phyloP scores from a whole-genome alignment of 2,888 invertebrate genomes.

The Lordiphosa fenestrarum region DNA sequence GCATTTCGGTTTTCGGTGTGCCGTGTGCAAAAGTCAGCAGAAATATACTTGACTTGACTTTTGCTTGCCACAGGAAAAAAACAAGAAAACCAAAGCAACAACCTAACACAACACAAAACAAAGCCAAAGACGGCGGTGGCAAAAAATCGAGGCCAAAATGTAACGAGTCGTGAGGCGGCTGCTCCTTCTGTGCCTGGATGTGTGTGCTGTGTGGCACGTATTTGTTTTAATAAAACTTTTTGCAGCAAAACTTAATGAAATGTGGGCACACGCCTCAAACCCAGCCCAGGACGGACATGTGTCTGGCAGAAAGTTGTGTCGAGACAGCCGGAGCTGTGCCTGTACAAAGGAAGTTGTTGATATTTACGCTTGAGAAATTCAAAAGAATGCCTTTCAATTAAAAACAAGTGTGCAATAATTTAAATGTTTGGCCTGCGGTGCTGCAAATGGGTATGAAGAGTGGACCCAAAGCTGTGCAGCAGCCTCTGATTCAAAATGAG shows the following conservation, averaged over 20 bases:
- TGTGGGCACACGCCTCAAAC: conserved; percentile 52
- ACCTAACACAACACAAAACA: conserved; percentile 3
- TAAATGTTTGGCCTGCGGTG: conserved; percentile 33
- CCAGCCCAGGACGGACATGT: conserved; percentile 34
- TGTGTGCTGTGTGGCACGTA: conserved; percentile 59
- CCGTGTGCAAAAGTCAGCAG: conserved; percentile 65
- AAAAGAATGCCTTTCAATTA: conserved; percentile 70
- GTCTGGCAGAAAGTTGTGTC: conserved; percentile 52
- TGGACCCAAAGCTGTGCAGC: too few relatives aligned
- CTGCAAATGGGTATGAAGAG: background rate
- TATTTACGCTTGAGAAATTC: conserved; percentile 63
- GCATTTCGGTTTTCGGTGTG: conserved; percentile 52
- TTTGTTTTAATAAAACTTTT: conserved; percentile 75
- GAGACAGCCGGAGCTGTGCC: conserved; percentile 27
- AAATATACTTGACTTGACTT: conserved; percentile 74
- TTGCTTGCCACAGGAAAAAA: conserved; percentile 59
- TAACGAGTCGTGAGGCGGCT: conserved; percentile 54
- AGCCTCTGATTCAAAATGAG: too few relatives aligned
- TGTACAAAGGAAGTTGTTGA: conserved; percentile 69
- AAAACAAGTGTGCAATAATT: conserved; percentile 48
- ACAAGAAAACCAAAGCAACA: conserved; percentile 26
- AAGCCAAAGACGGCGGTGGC: conserved; percentile 21
- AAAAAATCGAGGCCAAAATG: conserved; percentile 64
- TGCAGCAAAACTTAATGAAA: conserved; percentile 73
- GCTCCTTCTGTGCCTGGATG: conserved; percentile 1